Evolutionary conservation across 2,888 invertebrate species (phyloP).

Genomic region (Nowickia ferox): DNA sequence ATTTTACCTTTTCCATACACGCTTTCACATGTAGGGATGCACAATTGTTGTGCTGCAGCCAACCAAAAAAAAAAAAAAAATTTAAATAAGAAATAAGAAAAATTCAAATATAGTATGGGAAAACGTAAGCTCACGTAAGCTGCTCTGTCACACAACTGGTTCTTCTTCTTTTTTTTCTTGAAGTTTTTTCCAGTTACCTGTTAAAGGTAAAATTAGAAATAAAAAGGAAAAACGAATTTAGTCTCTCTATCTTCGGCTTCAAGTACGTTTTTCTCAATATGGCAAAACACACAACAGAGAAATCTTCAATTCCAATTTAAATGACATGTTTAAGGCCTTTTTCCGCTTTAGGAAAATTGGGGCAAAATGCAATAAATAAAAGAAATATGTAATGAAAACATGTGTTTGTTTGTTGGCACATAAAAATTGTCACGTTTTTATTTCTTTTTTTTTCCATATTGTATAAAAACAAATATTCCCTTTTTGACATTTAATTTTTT

Average conservation of each 20-base stretch:
- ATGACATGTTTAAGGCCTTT: conserved; percentile 63
- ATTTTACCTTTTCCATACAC: conserved; percentile 4
- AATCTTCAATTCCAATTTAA: conserved; percentile 63
- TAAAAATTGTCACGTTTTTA: conserved; percentile 62
- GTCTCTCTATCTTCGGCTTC: conserved; percentile 26
- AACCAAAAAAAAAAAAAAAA: conserved; percentile 9
- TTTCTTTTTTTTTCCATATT: conserved; percentile 15
- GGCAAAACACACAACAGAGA: conserved; percentile 34
- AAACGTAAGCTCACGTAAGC: conserved; percentile 65
- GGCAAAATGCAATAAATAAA: conserved; percentile 6
- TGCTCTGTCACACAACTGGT: conserved; percentile 54
- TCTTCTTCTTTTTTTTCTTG: conserved; percentile 12
- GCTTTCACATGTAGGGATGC: background rate
- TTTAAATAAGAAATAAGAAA: background rate
- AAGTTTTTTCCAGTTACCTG: conserved; percentile 27
- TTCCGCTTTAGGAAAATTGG: conserved; percentile 50
- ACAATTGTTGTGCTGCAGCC: conserved; percentile 19
- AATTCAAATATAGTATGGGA: background rate
- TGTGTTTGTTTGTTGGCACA: conserved; percentile 49
- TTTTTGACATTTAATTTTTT: conserved; percentile 42
- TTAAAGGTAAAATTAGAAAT: conserved; percentile 37
- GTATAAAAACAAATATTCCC: conserved; percentile 18
- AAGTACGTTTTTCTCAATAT: conserved; percentile 41
- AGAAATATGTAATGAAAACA: conserved; percentile 18
- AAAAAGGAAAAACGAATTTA: conserved; percentile 43